Percentiles rank a stretch among this genome's conserved stretches.
phyloP scores from a whole-genome alignment of 2,113 vertebrate species.

The Scophthalmus maximus region DNA sequence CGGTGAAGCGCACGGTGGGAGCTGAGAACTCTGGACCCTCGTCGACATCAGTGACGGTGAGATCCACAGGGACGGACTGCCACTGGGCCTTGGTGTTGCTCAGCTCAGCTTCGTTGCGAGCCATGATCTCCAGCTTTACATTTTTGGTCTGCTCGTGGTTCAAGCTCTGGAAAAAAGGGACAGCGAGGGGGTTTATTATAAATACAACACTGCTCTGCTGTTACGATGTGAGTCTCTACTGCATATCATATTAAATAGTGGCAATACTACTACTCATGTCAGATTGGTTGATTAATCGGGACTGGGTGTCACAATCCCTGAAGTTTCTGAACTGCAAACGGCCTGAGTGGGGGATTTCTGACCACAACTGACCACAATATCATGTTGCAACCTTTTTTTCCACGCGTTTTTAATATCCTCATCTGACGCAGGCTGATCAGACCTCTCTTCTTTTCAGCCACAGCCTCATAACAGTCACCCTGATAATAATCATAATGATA shows the following conservation, averaged over 20 bases:
- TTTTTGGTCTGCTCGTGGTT: conserved; percentile 82
- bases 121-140: conserved; percentile 82
- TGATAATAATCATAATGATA: neutral
- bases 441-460: neutral
- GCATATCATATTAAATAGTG: neutral
- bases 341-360: neutral
- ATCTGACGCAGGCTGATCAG: neutral
- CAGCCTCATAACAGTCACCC: neutral
- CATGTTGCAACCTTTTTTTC: neutral
- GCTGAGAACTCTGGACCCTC: conserved; percentile 89
- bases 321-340: neutral
- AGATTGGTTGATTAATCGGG: neutral
- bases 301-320: neutral
- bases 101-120: conserved; percentile 85
- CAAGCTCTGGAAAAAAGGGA: conserved; percentile 78
- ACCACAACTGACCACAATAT: neutral
- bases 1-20: conserved; percentile 65
- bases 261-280: neutral
- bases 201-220: no score
- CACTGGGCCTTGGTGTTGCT: conserved; percentile 67
- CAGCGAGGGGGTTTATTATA: neutral
- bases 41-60: conserved; percentile 82
- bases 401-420: neutral
- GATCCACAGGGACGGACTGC: conserved; percentile 78
- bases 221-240: neutral